These are phyloP conservation scores for Theocolax elegans DNA, from an alignment of 1,140 invertebrate genomes.

Conservation along the genomic window DNA sequence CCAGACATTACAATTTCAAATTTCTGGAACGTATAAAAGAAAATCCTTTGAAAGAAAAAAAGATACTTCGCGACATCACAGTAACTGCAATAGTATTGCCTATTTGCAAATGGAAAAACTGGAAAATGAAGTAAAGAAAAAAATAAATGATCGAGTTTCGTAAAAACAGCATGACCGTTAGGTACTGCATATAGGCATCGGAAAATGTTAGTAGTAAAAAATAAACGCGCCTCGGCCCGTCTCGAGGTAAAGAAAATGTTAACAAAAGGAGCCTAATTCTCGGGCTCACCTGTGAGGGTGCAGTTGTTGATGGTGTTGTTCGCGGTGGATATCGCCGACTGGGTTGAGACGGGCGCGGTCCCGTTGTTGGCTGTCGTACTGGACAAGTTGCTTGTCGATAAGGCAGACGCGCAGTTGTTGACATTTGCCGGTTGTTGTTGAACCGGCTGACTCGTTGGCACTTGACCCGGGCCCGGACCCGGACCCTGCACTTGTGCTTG, in stretches of 20 bases:
- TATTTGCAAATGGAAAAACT: too few species aligned
- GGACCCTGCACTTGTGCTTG: constrained; percentile 70
- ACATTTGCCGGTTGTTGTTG: neutral
- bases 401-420: neutral
- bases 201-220: too few species aligned
- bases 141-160: too few species aligned
- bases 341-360: constrained; percentile 59
- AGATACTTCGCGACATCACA: too few species aligned
- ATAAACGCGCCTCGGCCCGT: constrained; percentile 33
- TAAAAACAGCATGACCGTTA: too few species aligned
- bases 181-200: too few species aligned
- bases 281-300: constrained; percentile 63
- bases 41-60: too few species aligned
- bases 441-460: neutral
- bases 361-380: constrained; percentile 7
- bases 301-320: constrained; percentile 67
- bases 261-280: too few species aligned
- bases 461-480: constrained; percentile 9
- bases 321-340: constrained; percentile 66
- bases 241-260: neutral
- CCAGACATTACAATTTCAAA: too few species aligned
- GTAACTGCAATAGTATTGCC: too few species aligned
- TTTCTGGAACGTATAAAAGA: too few species aligned
- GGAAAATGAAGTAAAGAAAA: too few species aligned
- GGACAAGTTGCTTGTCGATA: constrained; percentile 4